Percentiles rank a stretch among this genome's conserved stretches.
phyloP scores from a whole-genome alignment of 2,888 invertebrate species.

The Anthophora plumipes region DNA sequence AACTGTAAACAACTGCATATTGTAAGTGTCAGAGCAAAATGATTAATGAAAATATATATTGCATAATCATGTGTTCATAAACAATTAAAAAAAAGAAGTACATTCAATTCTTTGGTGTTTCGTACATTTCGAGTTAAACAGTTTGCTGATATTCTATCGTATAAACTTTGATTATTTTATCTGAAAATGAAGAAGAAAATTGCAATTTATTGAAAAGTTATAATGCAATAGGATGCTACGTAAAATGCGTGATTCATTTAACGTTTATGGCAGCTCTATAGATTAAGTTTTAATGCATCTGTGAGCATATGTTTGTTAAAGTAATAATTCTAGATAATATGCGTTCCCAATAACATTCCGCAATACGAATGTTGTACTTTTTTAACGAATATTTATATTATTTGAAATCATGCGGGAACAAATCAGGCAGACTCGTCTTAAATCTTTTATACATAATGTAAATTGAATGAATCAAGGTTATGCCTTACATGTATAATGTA shows the following conservation, averaged over 20 bases:
- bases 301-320: conserved; percentile 41
- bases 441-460: conserved; percentile 73
- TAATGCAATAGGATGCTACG: conserved; percentile 20
- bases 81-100: conserved; percentile 28
- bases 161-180: conserved; percentile 22
- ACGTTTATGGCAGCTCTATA: conserved; percentile 46
- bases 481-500: conserved; percentile 70
- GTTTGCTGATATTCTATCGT: conserved; percentile 22
- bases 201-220: conserved; percentile 4
- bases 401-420: conserved; percentile 61
- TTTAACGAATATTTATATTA: conserved; percentile 49
- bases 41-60: conserved; percentile 40
- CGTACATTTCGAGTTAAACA: conserved; percentile 18
- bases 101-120: conserved; percentile 31
- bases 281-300: conserved; percentile 52
- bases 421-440: conserved; percentile 61
- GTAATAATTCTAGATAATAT: conserved; percentile 37
- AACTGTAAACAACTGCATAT: conserved; percentile 41
- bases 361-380: conserved; percentile 50
- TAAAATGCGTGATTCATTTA: conserved; percentile 37
- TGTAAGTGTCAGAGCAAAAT: conserved; percentile 36
- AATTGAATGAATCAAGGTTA: conserved; percentile 68
- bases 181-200: conserved; percentile 3
- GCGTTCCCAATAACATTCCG: conserved; percentile 63
- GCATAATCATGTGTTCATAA: conserved; percentile 57